Percentiles rank a stretch among this genome's conserved stretches.
Conservation (phyloP, 1,140 invertebrate species). For the Nylanderia fulva region DNA sequence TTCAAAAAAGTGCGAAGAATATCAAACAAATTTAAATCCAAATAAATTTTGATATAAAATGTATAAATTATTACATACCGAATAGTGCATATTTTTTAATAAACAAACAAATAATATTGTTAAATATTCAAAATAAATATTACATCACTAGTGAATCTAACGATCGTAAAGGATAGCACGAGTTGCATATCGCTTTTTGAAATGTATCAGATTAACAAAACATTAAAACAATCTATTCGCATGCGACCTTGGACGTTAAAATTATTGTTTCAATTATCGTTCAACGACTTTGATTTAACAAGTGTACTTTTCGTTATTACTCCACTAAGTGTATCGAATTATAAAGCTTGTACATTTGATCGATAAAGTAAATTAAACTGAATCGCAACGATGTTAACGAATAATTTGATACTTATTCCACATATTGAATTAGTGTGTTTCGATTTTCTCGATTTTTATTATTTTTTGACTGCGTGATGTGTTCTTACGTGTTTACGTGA, state of each 20-base stretch:
- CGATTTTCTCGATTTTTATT: background rate
- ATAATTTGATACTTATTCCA: background rate
- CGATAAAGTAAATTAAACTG: background rate
- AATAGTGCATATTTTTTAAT: background rate
- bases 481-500: background rate
- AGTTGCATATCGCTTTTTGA: background rate
- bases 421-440: background rate
- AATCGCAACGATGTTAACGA: background rate
- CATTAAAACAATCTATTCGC: background rate
- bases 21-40: background rate
- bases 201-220: background rate
- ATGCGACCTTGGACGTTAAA: background rate
- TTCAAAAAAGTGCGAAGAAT: background rate
- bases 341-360: background rate
- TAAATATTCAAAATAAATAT: constrained; percentile 11
- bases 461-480: background rate
- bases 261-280: constrained; percentile 1
- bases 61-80: background rate
- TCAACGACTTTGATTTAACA: constrained; percentile 6
- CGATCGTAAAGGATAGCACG: background rate
- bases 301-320: background rate
- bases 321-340: background rate
- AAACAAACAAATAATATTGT: background rate
- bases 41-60: background rate
- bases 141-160: background rate